These are phyloP conservation scores for Antedon mediterranea DNA, from an alignment of 53 echinoderm and acorn worm species.

Conservation along the genomic window DNA sequence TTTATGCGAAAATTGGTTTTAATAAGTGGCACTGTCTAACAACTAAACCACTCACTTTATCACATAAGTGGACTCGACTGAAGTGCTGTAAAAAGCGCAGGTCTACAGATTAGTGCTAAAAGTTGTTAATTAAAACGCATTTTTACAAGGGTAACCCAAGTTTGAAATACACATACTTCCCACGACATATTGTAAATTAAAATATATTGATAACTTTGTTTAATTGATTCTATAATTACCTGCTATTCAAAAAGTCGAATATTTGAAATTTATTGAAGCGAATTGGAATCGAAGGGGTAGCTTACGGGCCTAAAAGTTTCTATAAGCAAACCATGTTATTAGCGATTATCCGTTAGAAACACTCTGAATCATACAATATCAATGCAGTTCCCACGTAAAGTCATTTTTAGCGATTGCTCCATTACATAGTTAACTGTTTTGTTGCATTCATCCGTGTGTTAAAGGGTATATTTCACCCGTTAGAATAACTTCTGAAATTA, in stretches of 20 bases:
- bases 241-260: not conserved
- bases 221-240: not conserved
- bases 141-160: not conserved
- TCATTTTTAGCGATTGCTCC: not conserved
- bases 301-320: not conserved
- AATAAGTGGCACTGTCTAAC: not conserved
- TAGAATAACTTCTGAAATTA: not conserved
- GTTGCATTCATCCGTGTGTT: not conserved
- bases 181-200: not conserved
- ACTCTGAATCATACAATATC: not conserved
- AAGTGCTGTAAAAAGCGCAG: too few species aligned
- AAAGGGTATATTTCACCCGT: not conserved
- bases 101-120: too few species aligned
- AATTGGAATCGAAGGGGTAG: not conserved
- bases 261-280: not conserved
- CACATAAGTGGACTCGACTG: too few species aligned
- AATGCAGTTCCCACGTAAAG: not conserved
- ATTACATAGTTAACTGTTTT: not conserved
- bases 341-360: not conserved
- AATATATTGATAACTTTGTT: not conserved
- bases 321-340: not conserved
- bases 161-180: not conserved
- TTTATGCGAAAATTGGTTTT: not conserved
- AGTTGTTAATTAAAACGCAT: not conserved
- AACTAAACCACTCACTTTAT: too few species aligned